phyloP scores from a whole-genome alignment of 2,113 vertebrate species.

The Bubo blakistoni region DNA sequence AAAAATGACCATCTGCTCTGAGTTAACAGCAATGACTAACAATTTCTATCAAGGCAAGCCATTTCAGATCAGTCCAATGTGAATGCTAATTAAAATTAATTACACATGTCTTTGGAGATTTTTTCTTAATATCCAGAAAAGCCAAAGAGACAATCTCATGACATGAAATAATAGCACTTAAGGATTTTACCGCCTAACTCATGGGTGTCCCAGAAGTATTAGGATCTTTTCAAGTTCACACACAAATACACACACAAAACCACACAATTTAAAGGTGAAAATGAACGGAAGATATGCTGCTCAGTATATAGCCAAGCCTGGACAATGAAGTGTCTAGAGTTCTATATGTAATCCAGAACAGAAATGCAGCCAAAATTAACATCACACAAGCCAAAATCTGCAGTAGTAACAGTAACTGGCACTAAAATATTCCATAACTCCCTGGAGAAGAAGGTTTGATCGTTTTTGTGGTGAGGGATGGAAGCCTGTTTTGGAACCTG shows the following conservation, averaged over 20 bases:
- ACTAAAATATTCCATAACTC: conserved; percentile 7
- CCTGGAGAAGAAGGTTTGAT: neutral
- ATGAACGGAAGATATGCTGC: neutral
- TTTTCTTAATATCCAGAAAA: neutral
- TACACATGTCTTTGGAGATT: conserved; percentile 24
- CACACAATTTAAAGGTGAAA: neutral
- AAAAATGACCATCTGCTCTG: conserved; percentile 67
- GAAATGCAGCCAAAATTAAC: conserved; percentile 27
- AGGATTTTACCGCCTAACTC: neutral
- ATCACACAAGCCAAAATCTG: neutral
- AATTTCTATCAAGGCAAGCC: conserved; percentile 58
- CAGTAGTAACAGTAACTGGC: conserved; percentile 10
- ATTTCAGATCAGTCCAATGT: conserved; percentile 38
- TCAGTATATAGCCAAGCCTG: neutral
- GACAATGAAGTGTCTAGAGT: neutral
- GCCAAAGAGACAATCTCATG: neutral
- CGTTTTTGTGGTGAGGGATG: neutral
- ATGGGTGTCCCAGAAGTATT: neutral
- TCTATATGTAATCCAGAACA: neutral
- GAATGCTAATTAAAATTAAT: conserved; percentile 71
- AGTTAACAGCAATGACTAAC: conserved; percentile 67
- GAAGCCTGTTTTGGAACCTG: neutral
- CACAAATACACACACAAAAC: neutral
- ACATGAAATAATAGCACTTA: neutral
- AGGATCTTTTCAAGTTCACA: neutral